Percentiles rank a stretch among this genome's conserved stretches.
Conservation (phyloP, 2,113 vertebrate species). For the Podocnemis expansa region DNA sequence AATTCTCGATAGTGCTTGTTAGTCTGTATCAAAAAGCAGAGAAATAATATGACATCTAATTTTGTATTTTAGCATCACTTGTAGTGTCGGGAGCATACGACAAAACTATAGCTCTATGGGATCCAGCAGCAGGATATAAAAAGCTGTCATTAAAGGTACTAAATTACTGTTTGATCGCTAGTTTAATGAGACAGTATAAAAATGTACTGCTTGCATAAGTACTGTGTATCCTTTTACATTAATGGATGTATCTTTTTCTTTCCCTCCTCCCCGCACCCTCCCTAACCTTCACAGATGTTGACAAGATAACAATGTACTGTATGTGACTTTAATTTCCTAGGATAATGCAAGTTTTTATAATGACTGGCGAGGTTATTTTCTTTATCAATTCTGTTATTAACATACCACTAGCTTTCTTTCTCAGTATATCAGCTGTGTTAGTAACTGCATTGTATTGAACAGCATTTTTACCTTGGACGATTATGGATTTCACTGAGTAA, state of each 20-base stretch:
- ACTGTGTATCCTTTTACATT: background rate
- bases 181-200: background rate
- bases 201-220: background rate
- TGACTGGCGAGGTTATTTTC: background rate
- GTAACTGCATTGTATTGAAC: background rate
- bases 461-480: background rate
- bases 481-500: background rate
- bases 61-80: conserved; percentile 71
- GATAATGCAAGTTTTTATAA: background rate
- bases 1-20: background rate
- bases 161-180: background rate
- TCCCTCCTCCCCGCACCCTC: background rate
- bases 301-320: background rate
- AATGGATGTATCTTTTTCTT: background rate
- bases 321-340: background rate
- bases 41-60: background rate
- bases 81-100: conserved; percentile 82
- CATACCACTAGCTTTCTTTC: background rate
- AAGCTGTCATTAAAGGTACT: conserved; percentile 80
- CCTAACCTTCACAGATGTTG: background rate
- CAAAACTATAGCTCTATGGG: conserved; percentile 78
- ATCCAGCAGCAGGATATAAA: conserved; percentile 69
- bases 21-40: background rate
- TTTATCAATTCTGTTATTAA: background rate
- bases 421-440: background rate